A percentile compares a stretch with the other conserved stretches of the same genome.
Conservation (phyloP, 2,888 invertebrate species). For the Phengaris alcon region DNA sequence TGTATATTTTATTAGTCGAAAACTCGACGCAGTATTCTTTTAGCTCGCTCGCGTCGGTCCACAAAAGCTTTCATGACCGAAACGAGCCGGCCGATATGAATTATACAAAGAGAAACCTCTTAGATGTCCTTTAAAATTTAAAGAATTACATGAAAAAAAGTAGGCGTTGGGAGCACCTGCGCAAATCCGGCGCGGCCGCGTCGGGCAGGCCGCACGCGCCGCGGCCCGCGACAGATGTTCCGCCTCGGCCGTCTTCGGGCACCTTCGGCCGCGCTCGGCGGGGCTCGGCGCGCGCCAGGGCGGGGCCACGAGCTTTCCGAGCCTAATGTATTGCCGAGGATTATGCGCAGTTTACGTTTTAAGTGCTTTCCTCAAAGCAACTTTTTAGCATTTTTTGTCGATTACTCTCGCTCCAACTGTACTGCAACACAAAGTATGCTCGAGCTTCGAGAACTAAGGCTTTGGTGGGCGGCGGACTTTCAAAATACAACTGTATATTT, state of each 20-base stretch:
- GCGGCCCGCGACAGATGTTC: slow-evolving; percentile 57
- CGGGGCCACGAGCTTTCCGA: slow-evolving; percentile 1
- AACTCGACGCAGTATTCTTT: neutral
- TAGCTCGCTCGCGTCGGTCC: neutral
- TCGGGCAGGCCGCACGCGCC: slow-evolving; percentile 47
- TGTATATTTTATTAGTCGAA: neutral
- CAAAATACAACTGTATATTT: neutral
- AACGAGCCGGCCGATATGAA: neutral
- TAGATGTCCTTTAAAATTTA: neutral
- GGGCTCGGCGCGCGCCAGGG: neutral
- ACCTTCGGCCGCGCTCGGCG: slow-evolving; percentile 32
- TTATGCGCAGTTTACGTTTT: slow-evolving; percentile 30
- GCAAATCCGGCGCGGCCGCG: slow-evolving; percentile 34
- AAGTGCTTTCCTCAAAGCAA: slow-evolving; percentile 31
- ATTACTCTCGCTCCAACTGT: slow-evolving; percentile 4
- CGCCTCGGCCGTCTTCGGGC: slow-evolving; percentile 45
- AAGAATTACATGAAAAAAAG: neutral
- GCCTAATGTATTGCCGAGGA: slow-evolving; percentile 10
- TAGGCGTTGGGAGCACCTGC: slow-evolving; percentile 34
- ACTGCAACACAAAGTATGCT: neutral
- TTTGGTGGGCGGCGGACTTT: neutral
- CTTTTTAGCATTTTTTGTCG: slow-evolving; percentile 15
- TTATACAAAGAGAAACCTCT: neutral
- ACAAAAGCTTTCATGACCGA: neutral
- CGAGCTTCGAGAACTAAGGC: neutral